Base-by-base conservation (phyloP, 2,797 vertebrate genomes). In the Rhinogobio ventralis region DNA sequence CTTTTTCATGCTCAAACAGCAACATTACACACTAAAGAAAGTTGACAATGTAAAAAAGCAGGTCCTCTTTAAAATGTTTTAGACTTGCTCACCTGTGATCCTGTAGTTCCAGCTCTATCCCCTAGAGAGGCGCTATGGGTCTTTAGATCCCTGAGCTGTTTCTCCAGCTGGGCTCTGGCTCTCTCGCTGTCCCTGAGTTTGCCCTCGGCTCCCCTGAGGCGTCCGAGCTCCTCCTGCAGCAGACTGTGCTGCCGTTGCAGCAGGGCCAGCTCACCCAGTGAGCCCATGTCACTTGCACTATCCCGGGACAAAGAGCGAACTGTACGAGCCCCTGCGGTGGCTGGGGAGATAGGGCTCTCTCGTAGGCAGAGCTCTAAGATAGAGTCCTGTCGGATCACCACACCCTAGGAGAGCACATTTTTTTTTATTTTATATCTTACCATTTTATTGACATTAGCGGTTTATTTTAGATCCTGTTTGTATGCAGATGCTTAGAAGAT, bases 341-440 rank as follows among this genome's bases (percentile, higher is more conserved):
- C 73, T 1, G 83, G 79, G 28, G 89, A 76, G 11, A 77, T 28
- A 0, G 85, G 6, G 5, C 86, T 91, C 83, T 96, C 49, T 20
- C 93, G 89, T 75, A 91, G 79, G 4, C 94, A 93, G 17, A 95
- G 89, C 88, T 97, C 96, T 87, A 97, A 87, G 69, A 96, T 81
- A 3, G 96, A 95, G 90, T 97, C 97, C 92, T 97, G 97, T 83
- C 95, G 96, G 33, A 95, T 94, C 66, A 97, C 94, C 0, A 94
- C 93, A 0, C 93, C 96, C 97, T 98, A 88, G 14, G 4, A 82
- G n/a, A 84, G 60, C 11, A 15, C 2, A 2, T 30, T 17, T 64
- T 28, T 1, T 0, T 15, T 8, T 8, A 64, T 30, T 3, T 17
- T 0, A 64, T 62, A 28, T 28, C 25, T 42, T 46, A 23, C 8